These are phyloP conservation scores for Bombyx mori DNA, from an alignment of 1,140 invertebrate species.

Conservation along the genomic window DNA sequence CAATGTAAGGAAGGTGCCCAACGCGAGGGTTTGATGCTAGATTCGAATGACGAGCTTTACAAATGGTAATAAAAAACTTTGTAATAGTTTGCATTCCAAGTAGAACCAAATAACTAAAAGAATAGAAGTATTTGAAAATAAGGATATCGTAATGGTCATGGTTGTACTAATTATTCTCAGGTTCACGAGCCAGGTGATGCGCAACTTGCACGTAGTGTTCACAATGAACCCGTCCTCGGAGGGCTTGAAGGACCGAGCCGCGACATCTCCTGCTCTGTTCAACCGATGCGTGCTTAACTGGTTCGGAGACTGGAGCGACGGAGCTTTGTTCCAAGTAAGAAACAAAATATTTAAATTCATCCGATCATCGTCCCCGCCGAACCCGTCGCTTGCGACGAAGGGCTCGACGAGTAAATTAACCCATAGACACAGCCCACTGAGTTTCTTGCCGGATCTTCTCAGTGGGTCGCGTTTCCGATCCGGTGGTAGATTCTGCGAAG, in stretches of 20 bases:
- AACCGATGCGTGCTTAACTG: constrained; percentile 99
- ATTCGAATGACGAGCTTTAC: constrained; percentile 98
- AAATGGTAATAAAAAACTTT: constrained; percentile 77
- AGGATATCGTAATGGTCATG: neutral
- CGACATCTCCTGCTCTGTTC: constrained; percentile 98
- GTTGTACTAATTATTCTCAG: constrained; percentile 35
- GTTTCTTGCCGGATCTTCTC: no score
- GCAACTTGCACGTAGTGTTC: constrained; percentile 99
- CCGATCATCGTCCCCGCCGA: no score
- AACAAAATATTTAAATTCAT: neutral
- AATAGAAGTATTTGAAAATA: neutral
- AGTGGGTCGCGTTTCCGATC: no score
- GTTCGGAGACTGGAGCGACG: constrained; percentile 99
- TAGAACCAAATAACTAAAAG: neutral
- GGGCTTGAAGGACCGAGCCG: constrained; percentile 97
- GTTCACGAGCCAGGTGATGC: constrained; percentile 99
- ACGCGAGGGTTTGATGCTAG: constrained; percentile 97
- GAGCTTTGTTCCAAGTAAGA: constrained; percentile 92
- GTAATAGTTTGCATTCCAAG: neutral
- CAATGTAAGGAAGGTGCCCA: constrained; percentile 99
- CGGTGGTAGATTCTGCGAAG: no score
- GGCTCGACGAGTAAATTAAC: no score
- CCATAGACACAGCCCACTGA: no score
- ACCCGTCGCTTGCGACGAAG: no score
- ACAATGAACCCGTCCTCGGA: constrained; percentile 99